Conservation (phyloP, 2,888 invertebrate genomes). For the Torymus aiolomorphi region DNA sequence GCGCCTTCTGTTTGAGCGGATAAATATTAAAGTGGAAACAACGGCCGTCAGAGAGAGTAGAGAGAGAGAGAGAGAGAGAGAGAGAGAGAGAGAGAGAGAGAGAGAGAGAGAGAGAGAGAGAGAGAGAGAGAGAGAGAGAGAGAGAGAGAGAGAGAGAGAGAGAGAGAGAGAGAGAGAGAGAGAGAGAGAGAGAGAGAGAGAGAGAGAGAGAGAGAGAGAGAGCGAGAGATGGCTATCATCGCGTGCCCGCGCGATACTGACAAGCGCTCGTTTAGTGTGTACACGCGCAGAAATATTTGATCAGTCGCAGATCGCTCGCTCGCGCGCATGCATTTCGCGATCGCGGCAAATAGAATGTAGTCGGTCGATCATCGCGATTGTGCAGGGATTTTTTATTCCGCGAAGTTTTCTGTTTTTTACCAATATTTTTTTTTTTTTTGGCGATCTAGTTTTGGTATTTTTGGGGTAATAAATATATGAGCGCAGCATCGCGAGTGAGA, state of each 20-base stretch:
- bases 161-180: background rate
- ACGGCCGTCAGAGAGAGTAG: background rate
- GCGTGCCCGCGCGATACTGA: background rate
- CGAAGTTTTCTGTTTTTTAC: too few species aligned
- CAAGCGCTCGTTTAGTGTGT: constrained; percentile 1
- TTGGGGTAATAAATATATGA: too few species aligned
- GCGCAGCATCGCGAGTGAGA: too few species aligned
- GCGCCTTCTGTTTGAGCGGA: constrained; percentile 13
- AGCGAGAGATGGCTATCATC: constrained; percentile 27
- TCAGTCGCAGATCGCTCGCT: constrained; percentile 9
- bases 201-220: background rate
- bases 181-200: background rate
- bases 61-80: background rate
- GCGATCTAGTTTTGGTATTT: too few species aligned
- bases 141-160: constrained; percentile 6
- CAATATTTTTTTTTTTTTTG: too few species aligned
- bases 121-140: background rate
- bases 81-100: constrained; percentile 9
- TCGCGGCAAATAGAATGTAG: constrained; percentile 15
- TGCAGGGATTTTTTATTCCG: too few species aligned
- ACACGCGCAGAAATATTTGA: constrained; percentile 34
- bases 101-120: constrained; percentile 6
- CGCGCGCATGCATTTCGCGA: background rate
- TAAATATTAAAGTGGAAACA: constrained; percentile 48
- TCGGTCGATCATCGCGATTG: too few species aligned